Conservation (phyloP, 2,113 vertebrate genomes). For the Neolamprologus modestus region DNA sequence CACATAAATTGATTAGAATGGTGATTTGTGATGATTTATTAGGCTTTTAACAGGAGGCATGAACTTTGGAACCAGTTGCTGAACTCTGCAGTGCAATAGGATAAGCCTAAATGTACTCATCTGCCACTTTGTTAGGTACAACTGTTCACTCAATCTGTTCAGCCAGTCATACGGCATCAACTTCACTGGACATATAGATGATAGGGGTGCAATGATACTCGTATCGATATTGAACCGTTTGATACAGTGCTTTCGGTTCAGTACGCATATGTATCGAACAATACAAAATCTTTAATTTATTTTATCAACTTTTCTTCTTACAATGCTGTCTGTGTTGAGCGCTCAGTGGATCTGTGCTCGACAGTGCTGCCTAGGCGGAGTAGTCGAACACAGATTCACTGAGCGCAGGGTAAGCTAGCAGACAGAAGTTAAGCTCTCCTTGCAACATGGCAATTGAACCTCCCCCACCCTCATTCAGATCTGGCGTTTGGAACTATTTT, state of each 20-base stretch:
- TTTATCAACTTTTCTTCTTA: no score
- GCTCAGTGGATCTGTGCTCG: no score
- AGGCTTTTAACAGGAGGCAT: background rate
- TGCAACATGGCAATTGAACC: no score
- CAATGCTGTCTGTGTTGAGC: fast-evolving
- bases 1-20: background rate
- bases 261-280: no score
- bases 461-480: fast-evolving
- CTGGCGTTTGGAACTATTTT: no score
- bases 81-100: background rate
- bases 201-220: fast-evolving
- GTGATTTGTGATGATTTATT: background rate
- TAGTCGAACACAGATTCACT: no score
- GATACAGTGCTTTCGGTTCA: no score
- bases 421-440: no score
- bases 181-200: background rate
- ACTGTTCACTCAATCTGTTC: background rate
- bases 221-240: no score
- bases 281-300: fast-evolving
- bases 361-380: no score
- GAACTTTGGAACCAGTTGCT: background rate
- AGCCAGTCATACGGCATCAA: background rate
- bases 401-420: fast-evolving
- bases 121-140: background rate
- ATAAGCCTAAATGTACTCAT: background rate